phyloP scores from a whole-genome alignment of 2,888 invertebrate species.

The Chromoteleia sp. region DNA sequence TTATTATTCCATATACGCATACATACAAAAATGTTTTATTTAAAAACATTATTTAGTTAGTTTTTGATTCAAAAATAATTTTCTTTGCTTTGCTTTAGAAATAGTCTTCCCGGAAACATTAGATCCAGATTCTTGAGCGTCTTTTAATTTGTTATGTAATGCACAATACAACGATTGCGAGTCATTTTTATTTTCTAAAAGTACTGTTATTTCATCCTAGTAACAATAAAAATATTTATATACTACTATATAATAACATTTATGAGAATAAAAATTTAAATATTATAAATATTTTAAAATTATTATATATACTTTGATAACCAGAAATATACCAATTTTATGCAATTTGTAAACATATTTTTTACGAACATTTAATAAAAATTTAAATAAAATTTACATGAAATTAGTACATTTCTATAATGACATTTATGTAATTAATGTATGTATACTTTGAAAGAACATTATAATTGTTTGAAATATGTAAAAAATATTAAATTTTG shows the following conservation, averaged over 20 bases:
- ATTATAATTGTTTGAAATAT: too few species aligned
- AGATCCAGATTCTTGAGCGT: conserved; percentile 84
- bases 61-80: conserved; percentile 75
- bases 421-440: too few species aligned
- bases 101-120: conserved; percentile 56
- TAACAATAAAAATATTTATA: conserved; percentile 17
- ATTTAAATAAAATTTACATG: too few species aligned
- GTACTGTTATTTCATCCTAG: conserved; percentile 89
- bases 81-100: conserved; percentile 78
- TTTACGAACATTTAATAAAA: too few species aligned
- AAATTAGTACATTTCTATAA: too few species aligned
- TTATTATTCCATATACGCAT: neutral
- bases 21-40: neutral
- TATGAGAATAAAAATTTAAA: too few species aligned
- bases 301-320: too few species aligned
- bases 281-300: too few species aligned
- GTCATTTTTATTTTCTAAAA: conserved; percentile 90
- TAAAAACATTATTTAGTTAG: neutral
- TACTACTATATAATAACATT: too few species aligned
- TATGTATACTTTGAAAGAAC: too few species aligned
- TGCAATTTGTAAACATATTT: too few species aligned
- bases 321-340: neutral
- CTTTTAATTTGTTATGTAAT: conserved; percentile 88
- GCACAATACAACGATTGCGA: conserved; percentile 89
- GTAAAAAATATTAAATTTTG: too few species aligned